Evolutionary conservation across 2,113 vertebrate genomes (phyloP).

Genomic region (Apaloderma vittatum): DNA sequence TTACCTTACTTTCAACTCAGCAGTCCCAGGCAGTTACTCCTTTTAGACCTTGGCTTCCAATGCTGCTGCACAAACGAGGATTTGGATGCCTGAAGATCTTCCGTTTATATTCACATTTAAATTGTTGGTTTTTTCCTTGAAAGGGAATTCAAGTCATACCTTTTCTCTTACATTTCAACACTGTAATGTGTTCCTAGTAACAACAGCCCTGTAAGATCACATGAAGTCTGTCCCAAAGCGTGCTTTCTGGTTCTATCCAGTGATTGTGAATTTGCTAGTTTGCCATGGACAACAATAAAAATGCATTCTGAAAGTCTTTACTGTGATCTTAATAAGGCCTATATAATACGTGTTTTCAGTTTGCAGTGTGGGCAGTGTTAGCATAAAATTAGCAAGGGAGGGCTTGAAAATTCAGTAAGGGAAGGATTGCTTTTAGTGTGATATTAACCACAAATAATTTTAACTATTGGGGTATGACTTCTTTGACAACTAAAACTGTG

Average conservation of each 20-base stretch:
- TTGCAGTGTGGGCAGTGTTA: neutral
- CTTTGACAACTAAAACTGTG: neutral
- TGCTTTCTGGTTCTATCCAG: neutral
- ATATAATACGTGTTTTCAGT: neutral
- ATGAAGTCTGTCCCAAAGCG: neutral
- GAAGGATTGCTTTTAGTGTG: neutral
- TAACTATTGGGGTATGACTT: neutral
- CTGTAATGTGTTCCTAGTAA: neutral
- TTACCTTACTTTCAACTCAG: neutral
- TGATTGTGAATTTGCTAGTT: neutral
- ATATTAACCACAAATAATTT: neutral
- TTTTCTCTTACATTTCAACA: neutral
- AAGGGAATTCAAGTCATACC: neutral
- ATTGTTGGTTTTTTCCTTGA: neutral
- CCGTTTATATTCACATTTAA: neutral
- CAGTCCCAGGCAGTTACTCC: neutral
- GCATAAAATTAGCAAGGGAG: constrained; percentile 1
- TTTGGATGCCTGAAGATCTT: neutral
- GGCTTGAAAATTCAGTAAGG: neutral
- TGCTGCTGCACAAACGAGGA: neutral
- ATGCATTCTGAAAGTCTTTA: neutral
- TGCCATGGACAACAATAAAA: neutral
- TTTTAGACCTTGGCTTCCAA: neutral
- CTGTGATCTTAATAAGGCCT: neutral
- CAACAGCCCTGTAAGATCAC: neutral